Percentiles rank a stretch among this genome's conserved stretches.
Evolutionary conservation across 2,113 vertebrate genomes (phyloP).

Genomic region (Hirundichthys speculiger): DNA sequence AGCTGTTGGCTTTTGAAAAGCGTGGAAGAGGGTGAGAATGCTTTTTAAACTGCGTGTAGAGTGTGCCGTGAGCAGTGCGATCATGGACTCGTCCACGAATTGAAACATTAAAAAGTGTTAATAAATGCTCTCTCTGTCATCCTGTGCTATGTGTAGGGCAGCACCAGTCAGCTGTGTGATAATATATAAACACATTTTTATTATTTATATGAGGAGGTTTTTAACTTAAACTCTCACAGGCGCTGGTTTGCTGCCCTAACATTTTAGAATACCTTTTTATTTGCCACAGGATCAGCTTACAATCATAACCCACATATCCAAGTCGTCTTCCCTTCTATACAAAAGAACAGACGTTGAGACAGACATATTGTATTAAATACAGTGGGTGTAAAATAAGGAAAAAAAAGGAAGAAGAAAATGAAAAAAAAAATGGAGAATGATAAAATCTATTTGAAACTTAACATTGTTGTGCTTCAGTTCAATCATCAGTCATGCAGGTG

Average conservation of each 20-base stretch:
- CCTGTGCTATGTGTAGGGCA: slow-evolving; percentile 74
- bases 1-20: slow-evolving; percentile 75
- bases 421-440: slow-evolving; percentile 36
- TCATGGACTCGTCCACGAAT: slow-evolving; percentile 56
- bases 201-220: slow-evolving; percentile 87
- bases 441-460: slow-evolving; percentile 78
- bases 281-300: slow-evolving; percentile 75
- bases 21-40: slow-evolving; percentile 71
- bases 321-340: slow-evolving; percentile 78
- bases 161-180: slow-evolving; percentile 75
- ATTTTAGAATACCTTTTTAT: slow-evolving; percentile 75
- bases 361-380: slow-evolving; percentile 67
- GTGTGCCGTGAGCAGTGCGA: slow-evolving; percentile 61
- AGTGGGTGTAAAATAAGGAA: slow-evolving; percentile 73
- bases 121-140: slow-evolving; percentile 56
- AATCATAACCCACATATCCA: slow-evolving; percentile 75
- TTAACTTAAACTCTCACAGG: slow-evolving; percentile 81
- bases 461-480: slow-evolving; percentile 82
- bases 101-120: slow-evolving; percentile 69
- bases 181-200: slow-evolving; percentile 86
- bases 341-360: slow-evolving; percentile 60
- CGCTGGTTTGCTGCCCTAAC: slow-evolving; percentile 75
- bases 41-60: slow-evolving; percentile 71
- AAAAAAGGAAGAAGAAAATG: slow-evolving; percentile 29
- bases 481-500: slow-evolving; percentile 80